Base-by-base conservation (phyloP, 2,797 vertebrate species). In the Rhinella marina region DNA sequence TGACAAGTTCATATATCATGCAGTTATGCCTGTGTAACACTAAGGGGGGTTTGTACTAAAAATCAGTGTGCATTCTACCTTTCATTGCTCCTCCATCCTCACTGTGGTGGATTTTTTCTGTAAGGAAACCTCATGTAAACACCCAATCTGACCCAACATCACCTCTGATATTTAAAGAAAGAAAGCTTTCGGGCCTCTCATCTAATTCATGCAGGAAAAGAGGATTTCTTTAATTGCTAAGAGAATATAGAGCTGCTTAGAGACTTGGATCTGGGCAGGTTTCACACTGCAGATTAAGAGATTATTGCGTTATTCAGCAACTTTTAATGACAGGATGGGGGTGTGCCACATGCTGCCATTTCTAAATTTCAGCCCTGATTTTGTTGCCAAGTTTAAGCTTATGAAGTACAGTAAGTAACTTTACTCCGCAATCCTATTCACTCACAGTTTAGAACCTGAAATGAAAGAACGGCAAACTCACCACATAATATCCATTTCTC, bases 361-460 rank as follows among this genome's bases (percentile, higher is more conserved):
- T 54, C 21, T 6, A 19, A 48, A 70, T 27, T 54, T 29, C 52
- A 32, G 82, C 29, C 19, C 14, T 13, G 19, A 84, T 75, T 84
- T n/a, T 9, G 54, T 32, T 23, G 68, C 68, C 82, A 84, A 72
- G 70, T 54, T 41, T 27, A 23, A 27, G 27, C n/a, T 68, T 82
- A 68, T 13, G 8, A 64, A 32, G 29, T 16, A 21, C 56, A 57
- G 29, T 68, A 54, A 13, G 64, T n/a, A 61, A 8, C 3, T 50
- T 62, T 61, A 85, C 41, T 77, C 23, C 80, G 27, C 76, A 86
- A 86, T 86, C 85, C 75, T 57, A 70, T 80, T 79, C 10, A 21
- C 23, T 14, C 6, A 8, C 27, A n/a, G 19, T 48, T 68, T 16
- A 17, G 27, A 78, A 78, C 78, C 82, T 84, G 27, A 27, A 23